These are phyloP conservation scores for Archocentrus centrarchus DNA, from an alignment of 2,113 vertebrate genomes.

Conservation along the genomic window DNA sequence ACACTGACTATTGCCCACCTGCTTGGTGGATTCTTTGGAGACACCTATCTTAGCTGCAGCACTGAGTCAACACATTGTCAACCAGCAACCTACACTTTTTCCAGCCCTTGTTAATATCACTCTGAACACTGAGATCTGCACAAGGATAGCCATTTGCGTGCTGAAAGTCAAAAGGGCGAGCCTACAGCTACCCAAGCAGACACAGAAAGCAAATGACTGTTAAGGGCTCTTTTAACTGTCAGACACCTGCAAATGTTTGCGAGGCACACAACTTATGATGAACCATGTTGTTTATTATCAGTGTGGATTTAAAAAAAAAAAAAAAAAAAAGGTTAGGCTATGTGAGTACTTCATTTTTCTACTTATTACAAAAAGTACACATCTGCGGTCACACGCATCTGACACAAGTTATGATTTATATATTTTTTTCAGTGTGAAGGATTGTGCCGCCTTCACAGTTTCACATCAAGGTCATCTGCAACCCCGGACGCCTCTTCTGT, in stretches of 20 bases:
- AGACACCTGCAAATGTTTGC: conserved; percentile 34
- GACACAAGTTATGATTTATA: not conserved
- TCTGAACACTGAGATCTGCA: not conserved
- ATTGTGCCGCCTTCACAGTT: conserved; percentile 56
- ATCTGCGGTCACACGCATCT: not conserved
- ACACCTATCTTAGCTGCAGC: conserved; percentile 41
- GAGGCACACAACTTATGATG: conserved; percentile 10
- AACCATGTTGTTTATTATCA: conserved; percentile 11
- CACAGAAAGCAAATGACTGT: conserved; percentile 29
- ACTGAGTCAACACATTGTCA: conserved; percentile 52
- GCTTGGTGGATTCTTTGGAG: conserved; percentile 36
- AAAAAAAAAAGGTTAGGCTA: not conserved
- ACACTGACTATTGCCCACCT: conserved; percentile 36
- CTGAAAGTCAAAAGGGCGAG: conserved; percentile 27
- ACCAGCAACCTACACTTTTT: conserved; percentile 9
- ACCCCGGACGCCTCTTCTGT: conserved; percentile 27
- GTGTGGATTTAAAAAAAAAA: not conserved
- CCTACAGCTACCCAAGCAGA: conserved; percentile 38
- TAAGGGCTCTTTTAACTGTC: conserved; percentile 27
- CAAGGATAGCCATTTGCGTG: conserved; percentile 40
- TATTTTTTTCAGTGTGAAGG: not conserved
- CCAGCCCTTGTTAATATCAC: conserved; percentile 6
- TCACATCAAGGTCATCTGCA: conserved; percentile 73
- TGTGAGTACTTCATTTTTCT: not conserved
- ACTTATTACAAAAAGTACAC: not conserved